Base-by-base conservation (phyloP, 2,888 invertebrate species). In the Thecocarcelia acutangulata region DNA sequence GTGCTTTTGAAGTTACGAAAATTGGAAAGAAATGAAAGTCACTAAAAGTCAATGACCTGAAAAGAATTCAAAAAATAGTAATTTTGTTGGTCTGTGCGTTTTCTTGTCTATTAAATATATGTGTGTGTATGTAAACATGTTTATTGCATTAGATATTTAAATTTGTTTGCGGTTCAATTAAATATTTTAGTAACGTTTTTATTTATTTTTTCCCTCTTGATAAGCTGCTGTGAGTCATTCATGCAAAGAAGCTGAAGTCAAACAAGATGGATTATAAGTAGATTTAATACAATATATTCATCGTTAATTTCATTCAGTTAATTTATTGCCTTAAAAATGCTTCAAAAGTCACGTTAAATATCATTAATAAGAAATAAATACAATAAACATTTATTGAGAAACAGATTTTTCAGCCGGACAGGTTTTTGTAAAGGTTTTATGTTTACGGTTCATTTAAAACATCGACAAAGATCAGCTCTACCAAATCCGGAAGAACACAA, bases 261-360 rank as follows among this genome's bases (percentile, higher is more conserved):
- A 44, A 33, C 12, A 75, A n/a, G n/a, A 68, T 48, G 42, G 56
- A 54, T 48, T 21, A 15, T 15, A 52, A 17, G 42, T 17, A n/a
- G 28, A 13, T 52, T 33, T 44, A 56, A 33, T n/a, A n/a, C n/a
- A n/a, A n/a, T 44, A 42, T 28, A 54, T 44, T 58, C 46, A 52
- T 33, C 44, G 8, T n/a, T n/a, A 28, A 42, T 13, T 61, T 46
- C 13, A 6, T 46, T 64, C 15, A 28, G 19, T 63, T 44, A 5
- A 72, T 61, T 52, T 44, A 58, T 37, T n/a, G 33, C n/a, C n/a
- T 74, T 44, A 48, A 64, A n/a, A 73, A 54, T 63, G 21, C 46
- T 37, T 56, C 63, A 33, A 64, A 33, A 3, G 40, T 61, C 48
- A 61, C 12, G 24, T 48, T 64, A 40, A 74, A 64, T 48, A 56